These are phyloP conservation scores for Brachyptera putata DNA, from an alignment of 2,888 invertebrate species.

Conservation along the genomic window DNA sequence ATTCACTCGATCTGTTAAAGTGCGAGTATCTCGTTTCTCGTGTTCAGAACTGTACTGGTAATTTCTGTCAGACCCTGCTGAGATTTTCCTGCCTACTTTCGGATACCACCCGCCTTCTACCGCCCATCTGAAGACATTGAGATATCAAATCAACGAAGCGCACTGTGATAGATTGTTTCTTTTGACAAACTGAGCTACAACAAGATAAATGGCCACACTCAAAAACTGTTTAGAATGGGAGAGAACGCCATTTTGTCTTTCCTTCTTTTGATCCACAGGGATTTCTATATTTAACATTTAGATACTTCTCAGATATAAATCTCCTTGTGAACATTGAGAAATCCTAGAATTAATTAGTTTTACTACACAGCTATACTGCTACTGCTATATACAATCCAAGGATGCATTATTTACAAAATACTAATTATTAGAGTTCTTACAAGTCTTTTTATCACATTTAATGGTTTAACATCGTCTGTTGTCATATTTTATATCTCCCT, in stretches of 20 bases:
- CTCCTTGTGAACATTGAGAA: background rate
- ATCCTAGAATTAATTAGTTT: background rate
- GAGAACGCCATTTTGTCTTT: constrained; percentile 20
- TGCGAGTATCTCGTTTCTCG: background rate
- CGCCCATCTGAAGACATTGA: constrained; percentile 20
- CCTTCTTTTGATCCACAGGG: constrained; percentile 18
- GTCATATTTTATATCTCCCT: no score
- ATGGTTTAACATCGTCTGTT: no score
- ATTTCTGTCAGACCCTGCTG: constrained; percentile 21
- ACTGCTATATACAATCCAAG: no score
- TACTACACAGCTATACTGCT: no score
- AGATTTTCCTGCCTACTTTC: constrained; percentile 21
- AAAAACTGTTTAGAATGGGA: constrained; percentile 21
- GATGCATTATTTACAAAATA: no score
- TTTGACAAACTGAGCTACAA: constrained; percentile 22
- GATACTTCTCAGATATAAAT: background rate
- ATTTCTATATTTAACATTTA: background rate
- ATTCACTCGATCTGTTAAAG: no score
- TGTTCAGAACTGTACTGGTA: constrained; percentile 4
- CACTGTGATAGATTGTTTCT: constrained; percentile 17
- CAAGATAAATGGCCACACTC: constrained; percentile 21
- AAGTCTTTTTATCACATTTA: no score
- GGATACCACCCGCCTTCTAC: constrained; percentile 7
- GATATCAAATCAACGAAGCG: constrained; percentile 20
- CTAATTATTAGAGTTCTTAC: no score